These are phyloP conservation scores for Drosophila virilis DNA, from an alignment of 1,140 invertebrate species.

Conservation along the genomic window DNA sequence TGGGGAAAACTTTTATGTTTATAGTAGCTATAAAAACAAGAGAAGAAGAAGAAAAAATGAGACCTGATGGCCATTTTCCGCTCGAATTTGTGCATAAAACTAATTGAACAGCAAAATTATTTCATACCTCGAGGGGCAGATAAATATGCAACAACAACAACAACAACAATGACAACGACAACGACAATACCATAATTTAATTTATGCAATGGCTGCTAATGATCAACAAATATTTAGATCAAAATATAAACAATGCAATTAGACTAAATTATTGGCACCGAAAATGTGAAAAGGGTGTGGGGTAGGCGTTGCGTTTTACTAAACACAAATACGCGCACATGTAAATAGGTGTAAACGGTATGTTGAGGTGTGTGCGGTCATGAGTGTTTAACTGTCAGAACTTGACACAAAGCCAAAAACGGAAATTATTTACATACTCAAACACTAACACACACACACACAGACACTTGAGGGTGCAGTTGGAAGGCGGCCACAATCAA, in stretches of 20 bases:
- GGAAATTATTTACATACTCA: slow-evolving; percentile 60
- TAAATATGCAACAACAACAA: slow-evolving; percentile 35
- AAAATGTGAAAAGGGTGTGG: background rate
- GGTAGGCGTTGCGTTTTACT: background rate
- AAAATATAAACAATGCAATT: slow-evolving; percentile 64
- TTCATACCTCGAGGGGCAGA: slow-evolving; percentile 55
- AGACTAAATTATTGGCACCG: slow-evolving; percentile 40
- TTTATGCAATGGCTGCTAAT: slow-evolving; percentile 32
- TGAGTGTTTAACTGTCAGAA: slow-evolving; percentile 59
- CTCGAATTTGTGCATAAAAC: slow-evolving; percentile 72
- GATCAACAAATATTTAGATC: slow-evolving; percentile 62
- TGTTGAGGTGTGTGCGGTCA: slow-evolving; percentile 12
- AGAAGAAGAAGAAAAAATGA: slow-evolving; percentile 11
- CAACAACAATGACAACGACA: background rate
- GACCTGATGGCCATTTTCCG: slow-evolving; percentile 63
- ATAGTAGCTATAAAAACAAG: slow-evolving; percentile 67
- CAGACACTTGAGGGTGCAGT: background rate
- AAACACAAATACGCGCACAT: slow-evolving; percentile 45
- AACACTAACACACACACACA: slow-evolving; percentile 16
- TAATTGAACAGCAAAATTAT: slow-evolving; percentile 81
- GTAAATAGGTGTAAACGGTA: slow-evolving; percentile 63
- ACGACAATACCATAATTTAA: background rate
- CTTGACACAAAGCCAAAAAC: slow-evolving; percentile 76
- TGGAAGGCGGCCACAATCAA: slow-evolving; percentile 43
- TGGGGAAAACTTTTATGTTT: slow-evolving; percentile 75